phyloP scores from a whole-genome alignment of 2,797 vertebrate species.

The Buphagus erythrorhynchus region DNA sequence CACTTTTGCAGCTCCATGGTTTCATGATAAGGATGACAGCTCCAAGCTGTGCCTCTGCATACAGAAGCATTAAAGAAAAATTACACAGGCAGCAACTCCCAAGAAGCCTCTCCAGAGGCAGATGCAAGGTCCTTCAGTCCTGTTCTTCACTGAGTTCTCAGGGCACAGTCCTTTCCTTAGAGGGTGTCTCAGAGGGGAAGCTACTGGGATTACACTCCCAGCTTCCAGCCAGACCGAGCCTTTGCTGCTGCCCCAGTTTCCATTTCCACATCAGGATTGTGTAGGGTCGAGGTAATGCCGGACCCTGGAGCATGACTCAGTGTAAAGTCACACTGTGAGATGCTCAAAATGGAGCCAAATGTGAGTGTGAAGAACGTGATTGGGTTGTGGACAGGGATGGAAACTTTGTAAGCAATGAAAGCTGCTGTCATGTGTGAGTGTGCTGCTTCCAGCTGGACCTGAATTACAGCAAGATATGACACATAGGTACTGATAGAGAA shows the following conservation, averaged over 20 bases:
- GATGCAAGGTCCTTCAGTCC: not conserved
- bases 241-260: not conserved
- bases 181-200: not conserved
- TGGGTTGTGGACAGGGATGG: not conserved
- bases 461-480: not conserved
- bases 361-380: not conserved
- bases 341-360: not conserved
- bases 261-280: not conserved
- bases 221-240: not conserved
- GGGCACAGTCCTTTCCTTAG: not conserved
- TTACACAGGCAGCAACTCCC: not conserved
- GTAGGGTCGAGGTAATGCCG: not conserved
- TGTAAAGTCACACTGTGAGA: not conserved
- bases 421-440: not conserved
- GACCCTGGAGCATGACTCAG: not conserved
- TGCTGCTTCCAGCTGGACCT: not conserved
- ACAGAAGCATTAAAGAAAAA: not conserved
- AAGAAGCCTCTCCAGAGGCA: not conserved
- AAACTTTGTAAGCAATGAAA: not conserved
- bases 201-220: not conserved
- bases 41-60: not conserved
- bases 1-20: not conserved
- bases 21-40: not conserved
- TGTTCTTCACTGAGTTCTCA: not conserved
- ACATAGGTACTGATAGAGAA: not conserved